Evolutionary conservation across 2,888 invertebrate species (phyloP), one percentile per base, ranked within the genome.

Genomic region (Diachrysia chrysitis): DNA sequence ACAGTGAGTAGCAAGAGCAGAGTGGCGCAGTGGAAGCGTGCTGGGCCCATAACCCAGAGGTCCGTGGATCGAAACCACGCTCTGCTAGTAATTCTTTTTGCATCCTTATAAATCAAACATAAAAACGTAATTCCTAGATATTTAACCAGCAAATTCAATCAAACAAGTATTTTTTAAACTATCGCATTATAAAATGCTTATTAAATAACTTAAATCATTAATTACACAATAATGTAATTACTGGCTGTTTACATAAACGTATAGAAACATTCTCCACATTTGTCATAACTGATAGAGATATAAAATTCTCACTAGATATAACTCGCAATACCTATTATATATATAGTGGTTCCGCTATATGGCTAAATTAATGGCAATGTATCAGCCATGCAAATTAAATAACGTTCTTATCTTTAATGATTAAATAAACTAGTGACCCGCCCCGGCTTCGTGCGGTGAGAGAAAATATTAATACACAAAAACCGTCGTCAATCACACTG

Each of bases 21-120:
- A 97, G 97, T 97, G 97, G 97, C 97, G 97, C 97, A 97, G 97
- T 96, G 97, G 97, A 97, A 96, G 97, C 97, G 97, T 97, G 97
- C 97, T 97, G 97, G 97, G 97, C 97, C 97, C 97, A 97, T 97
- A 97, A 97, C 97, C 97, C 97, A 97, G 97, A 97, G 97, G 97
- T 97, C 97, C 97, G 97, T 97, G 97, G 97, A 97, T 97, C 97
- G 97, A 97, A 97, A 97, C 97, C 97, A 97, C 97, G 97, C 97
- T 96, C 96, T 96, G 96, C 96, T 96, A 96, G 10, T 12, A 21
- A 3, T 19, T 21, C 21, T 51, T 51, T 51, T 51, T 51, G 42
- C 42, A n/a, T 42, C n/a, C 14, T 37, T 14, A n/a, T 42, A 42
- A 42, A 42, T 42, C n/a, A 42, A 42, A 14, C 4, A 14, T 1